Conservation (phyloP, 30 jellyfish, hydroid and myxozoan species). For the Chironex yamaguchii region DNA sequence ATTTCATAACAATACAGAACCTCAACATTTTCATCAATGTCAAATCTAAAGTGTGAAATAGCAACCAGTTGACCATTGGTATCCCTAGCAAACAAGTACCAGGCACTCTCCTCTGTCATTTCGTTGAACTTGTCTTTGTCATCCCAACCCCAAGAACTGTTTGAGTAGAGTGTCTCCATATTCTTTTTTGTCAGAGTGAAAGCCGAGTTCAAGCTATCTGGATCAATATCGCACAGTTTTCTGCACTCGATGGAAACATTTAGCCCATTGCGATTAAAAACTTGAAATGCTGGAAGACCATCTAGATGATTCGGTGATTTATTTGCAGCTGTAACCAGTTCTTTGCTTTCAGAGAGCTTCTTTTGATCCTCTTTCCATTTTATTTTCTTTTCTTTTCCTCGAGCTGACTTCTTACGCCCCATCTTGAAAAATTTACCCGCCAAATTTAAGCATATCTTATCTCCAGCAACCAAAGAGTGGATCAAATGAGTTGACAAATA, state of each 20-base stretch:
- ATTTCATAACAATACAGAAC: slow-evolving; percentile 92
- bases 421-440: no score
- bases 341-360: slow-evolving; percentile 60
- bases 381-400: slow-evolving; percentile 85
- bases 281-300: slow-evolving; percentile 56
- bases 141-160: slow-evolving; percentile 94
- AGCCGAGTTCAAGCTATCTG: slow-evolving; percentile 58
- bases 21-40: slow-evolving; percentile 83
- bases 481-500: no score
- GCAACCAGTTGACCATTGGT: slow-evolving; percentile 65
- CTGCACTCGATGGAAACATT: slow-evolving; percentile 48
- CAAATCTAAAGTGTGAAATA: slow-evolving; percentile 89
- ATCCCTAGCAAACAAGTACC: slow-evolving; percentile 85
- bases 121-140: slow-evolving; percentile 77
- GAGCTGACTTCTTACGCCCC: slow-evolving; percentile 75
- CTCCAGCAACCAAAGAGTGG: no score
- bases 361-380: slow-evolving; percentile 77
- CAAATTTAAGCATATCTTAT: no score
- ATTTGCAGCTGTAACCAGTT: slow-evolving; percentile 63
- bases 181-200: slow-evolving; percentile 67
- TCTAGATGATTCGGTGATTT: slow-evolving; percentile 38
- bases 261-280: slow-evolving; percentile 75
- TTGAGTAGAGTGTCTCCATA: slow-evolving; percentile 63
- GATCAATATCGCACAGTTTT: slow-evolving; percentile 36
- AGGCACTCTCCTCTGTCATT: slow-evolving; percentile 85